A percentile compares a stretch with the other conserved stretches of the same genome.
phyloP scores from a whole-genome alignment of 1,140 invertebrate species.

The Patella vulgata region DNA sequence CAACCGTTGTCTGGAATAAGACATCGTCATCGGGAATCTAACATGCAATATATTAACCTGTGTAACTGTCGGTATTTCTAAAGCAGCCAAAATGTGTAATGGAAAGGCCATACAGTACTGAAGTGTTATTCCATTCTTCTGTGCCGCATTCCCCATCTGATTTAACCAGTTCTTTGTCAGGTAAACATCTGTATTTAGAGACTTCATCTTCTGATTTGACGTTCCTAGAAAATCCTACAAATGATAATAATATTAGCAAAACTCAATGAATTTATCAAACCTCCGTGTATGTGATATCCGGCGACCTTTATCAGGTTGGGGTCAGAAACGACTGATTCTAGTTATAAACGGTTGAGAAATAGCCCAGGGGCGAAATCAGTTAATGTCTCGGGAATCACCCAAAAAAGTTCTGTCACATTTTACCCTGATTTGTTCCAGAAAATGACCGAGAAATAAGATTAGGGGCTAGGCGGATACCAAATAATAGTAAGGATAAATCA shows the following conservation, averaged over 20 bases:
- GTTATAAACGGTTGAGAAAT: neutral
- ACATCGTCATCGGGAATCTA: too few species aligned
- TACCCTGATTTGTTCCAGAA: neutral
- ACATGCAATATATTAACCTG: too few species aligned
- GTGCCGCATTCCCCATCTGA: slow-evolving; percentile 34
- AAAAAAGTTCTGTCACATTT: neutral
- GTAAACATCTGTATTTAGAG: slow-evolving; percentile 22
- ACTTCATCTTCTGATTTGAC: slow-evolving; percentile 21
- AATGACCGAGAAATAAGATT: neutral
- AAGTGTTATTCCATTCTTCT: slow-evolving; percentile 28
- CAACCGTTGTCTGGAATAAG: too few species aligned
- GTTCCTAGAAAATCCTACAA: slow-evolving; percentile 31
- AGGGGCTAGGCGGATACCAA: neutral
- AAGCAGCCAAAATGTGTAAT: slow-evolving; percentile 28
- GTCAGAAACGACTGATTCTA: neutral
- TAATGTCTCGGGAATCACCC: neutral
- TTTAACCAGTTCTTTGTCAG: slow-evolving; percentile 32
- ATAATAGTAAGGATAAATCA: neutral
- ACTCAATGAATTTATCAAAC: neutral
- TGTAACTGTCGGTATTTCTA: slow-evolving; percentile 31
- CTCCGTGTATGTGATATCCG: neutral
- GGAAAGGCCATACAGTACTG: slow-evolving; percentile 42
- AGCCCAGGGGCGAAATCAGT: neutral
- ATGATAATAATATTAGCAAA: neutral
- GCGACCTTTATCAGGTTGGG: neutral